Conservation (phyloP, 2,797 vertebrate genomes). For the Acanthopagrus latus region DNA sequence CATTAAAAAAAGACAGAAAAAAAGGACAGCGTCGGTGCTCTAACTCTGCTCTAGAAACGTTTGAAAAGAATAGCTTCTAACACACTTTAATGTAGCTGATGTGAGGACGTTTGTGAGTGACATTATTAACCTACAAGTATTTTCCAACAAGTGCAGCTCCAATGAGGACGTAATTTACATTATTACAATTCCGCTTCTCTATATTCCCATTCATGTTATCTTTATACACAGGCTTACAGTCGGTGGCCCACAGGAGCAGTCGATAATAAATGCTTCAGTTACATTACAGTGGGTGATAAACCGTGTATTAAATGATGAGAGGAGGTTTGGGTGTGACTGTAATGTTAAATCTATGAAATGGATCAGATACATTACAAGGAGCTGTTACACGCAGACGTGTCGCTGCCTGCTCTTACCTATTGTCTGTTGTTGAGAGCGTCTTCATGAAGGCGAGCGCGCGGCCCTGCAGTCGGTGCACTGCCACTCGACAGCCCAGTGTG, state of each 20-base stretch:
- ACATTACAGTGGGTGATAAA: constrained; percentile 2
- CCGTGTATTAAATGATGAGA: not conserved
- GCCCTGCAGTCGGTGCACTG: constrained; percentile 35
- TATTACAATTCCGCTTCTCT: not conserved
- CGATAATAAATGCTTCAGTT: not conserved
- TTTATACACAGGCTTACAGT: not conserved
- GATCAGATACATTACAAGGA: constrained; percentile 12
- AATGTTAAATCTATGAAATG: not conserved
- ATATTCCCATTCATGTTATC: not conserved
- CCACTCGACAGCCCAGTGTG: constrained; percentile 72
- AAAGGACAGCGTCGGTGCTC: not conserved
- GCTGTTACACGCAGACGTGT: constrained; percentile 8
- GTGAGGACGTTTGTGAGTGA: not conserved
- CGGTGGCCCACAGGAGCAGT: not conserved
- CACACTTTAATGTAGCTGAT: not conserved
- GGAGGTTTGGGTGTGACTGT: not conserved
- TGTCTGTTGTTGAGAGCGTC: constrained; percentile 45
- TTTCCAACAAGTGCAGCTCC: not conserved
- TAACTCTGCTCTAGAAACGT: no score
- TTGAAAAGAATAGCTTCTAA: not conserved
- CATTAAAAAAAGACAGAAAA: not conserved
- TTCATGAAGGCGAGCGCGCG: constrained; percentile 43
- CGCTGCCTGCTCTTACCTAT: constrained; percentile 28
- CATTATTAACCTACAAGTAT: not conserved
- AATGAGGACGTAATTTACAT: not conserved